These are phyloP conservation scores for Rhopalosiphum maidis DNA, from an alignment of 1,140 invertebrate species.

Conservation along the genomic window DNA sequence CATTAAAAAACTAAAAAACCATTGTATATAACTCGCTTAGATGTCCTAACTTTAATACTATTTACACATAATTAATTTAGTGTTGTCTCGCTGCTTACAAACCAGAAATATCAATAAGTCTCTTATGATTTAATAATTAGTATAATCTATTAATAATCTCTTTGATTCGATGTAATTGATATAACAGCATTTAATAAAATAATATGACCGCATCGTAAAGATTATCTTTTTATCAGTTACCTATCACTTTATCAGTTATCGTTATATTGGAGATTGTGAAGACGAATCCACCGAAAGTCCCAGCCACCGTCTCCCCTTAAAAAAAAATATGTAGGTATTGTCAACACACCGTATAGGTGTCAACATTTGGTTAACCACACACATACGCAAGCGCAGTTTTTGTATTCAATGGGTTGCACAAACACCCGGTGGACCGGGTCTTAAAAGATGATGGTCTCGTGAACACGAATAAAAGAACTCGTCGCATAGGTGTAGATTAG, in stretches of 20 bases:
- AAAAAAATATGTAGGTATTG: background rate
- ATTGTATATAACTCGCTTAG: background rate
- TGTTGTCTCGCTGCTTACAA: background rate
- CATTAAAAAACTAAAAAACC: background rate
- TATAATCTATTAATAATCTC: background rate
- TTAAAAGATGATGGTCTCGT: slow-evolving; percentile 51
- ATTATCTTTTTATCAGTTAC: background rate
- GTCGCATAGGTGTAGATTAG: slow-evolving; percentile 33
- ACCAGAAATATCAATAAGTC: background rate
- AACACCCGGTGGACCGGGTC: slow-evolving; percentile 23
- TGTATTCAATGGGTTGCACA: slow-evolving; percentile 18
- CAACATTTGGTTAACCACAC: slow-evolving; percentile 17
- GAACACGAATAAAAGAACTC: slow-evolving; percentile 50
- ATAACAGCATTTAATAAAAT: background rate
- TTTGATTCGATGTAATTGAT: background rate
- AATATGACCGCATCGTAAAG: background rate
- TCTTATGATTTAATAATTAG: background rate
- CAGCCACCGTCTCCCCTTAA: background rate
- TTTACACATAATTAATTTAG: no score
- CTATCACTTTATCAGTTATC: background rate
- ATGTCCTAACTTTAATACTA: background rate
- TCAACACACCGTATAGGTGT: slow-evolving; percentile 34
- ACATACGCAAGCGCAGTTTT: background rate
- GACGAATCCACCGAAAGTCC: background rate
- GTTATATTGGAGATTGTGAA: background rate